Conservation (phyloP, 2,888 invertebrate species). For the Carterocephalus palaemon region DNA sequence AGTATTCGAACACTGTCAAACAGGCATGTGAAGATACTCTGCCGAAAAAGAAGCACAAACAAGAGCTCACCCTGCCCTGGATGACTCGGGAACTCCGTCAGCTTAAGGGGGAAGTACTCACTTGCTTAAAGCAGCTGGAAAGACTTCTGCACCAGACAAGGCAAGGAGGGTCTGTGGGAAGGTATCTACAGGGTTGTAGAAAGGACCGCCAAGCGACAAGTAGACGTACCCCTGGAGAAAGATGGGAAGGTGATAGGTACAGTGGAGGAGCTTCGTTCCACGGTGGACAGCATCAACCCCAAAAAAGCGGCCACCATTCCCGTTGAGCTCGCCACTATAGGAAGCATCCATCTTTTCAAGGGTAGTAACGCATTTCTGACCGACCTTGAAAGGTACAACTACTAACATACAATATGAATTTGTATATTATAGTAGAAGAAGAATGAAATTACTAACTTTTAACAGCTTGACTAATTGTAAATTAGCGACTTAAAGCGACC, state of each 20-base stretch:
- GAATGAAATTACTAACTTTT: too few species aligned
- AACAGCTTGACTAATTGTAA: too few species aligned
- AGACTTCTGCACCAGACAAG: conserved; percentile 27
- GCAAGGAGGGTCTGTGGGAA: conserved; percentile 28
- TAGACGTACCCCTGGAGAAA: neutral
- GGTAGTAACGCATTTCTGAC: too few species aligned
- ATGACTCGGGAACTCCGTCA: conserved; percentile 1
- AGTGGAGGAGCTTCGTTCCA: neutral
- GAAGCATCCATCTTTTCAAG: too few species aligned
- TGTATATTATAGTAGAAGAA: too few species aligned
- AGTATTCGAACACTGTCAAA: neutral
- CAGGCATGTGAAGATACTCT: conserved; percentile 4
- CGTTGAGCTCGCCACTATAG: too few species aligned
- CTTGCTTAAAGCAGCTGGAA: conserved; percentile 26
- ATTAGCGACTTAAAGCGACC: too few species aligned
- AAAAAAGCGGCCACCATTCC: too few species aligned
- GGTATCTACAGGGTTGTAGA: conserved; percentile 27
- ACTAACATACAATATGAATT: too few species aligned
- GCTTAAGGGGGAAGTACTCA: neutral
- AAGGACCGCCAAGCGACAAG: conserved; percentile 1
- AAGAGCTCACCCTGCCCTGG: conserved; percentile 6
- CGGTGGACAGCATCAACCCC: neutral
- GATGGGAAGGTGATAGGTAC: neutral
- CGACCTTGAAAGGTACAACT: too few species aligned
- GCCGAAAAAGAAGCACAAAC: conserved; percentile 25